Base-by-base conservation (phyloP, 53 echinoderm and acorn worm species). In the Hippasteria phrygiana region DNA sequence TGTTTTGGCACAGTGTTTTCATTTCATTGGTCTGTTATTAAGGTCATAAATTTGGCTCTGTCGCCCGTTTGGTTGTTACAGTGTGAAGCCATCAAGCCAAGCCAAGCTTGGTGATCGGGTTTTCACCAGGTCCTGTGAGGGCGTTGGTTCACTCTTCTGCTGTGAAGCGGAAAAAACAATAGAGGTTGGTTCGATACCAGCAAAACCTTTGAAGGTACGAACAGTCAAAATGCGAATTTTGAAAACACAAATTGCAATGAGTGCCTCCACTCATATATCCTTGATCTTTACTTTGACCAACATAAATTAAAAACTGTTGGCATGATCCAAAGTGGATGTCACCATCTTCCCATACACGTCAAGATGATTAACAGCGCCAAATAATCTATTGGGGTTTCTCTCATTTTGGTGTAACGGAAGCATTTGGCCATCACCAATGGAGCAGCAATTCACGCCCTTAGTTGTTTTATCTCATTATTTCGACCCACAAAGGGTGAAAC, bases 11-110 rank as follows among this genome's bases (percentile, higher is more conserved):
- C 51, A 51, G 50, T 75, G 75, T 75, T 75, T 50, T 75, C 50
- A 75, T 51, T 47, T 51, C 75, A 51, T 75, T 75, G 73, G 51
- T 75, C 75, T 75, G 48, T 75, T 51, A 75, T 75, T 75, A 32
- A 75, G 75, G 50, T 75, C 75, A 27, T 75, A 75, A 75, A 75
- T 75, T 43, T 75, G 48, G 75, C 2, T 16, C 33, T 33, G 50
- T 75, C 75, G 31, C 50, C 75, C 34, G 41, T 43, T 43, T 73
- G 67, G 27, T 43, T 22, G 16, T 48, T 3, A 65, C 38, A 29
- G 42, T 39, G 18, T 43, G 43, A 73, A 73, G 28, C 2, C 26
- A 71, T 17, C 31, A 67, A 67, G 67, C 67, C 37, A 37, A 26
- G 7, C 59, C 8, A 67, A 28, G 14, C 31, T 63, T 3, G 63